Evolutionary conservation across 2,113 vertebrate genomes (phyloP), one percentile per base, ranked within the genome.

Genomic region (Gulo gulo): DNA sequence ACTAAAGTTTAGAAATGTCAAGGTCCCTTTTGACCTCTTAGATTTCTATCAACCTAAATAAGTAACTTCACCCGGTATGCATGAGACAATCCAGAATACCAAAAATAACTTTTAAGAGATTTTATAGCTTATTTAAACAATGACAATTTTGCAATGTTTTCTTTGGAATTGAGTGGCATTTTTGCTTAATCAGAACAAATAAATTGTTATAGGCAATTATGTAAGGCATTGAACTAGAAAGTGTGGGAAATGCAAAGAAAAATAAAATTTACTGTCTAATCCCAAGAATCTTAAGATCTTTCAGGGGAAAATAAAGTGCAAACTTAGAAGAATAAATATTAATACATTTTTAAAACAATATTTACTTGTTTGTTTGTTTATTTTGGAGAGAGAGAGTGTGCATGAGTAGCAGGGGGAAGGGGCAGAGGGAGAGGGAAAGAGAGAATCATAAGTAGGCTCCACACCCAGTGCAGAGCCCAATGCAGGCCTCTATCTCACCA

Each of bases 151-250:
- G 4, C 36, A 55, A 71, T 42, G 6, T 45, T 61, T 91, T 73
- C 73, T 42, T 82, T 34, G 39, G 50, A 78, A 87, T 6, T 61
- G 12, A 71, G 16, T 87, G 87, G 14, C 24, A 79, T 47, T 69
- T 96, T 88, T 83, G 86, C 50, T 63, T 63, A 63, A 82, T 34
- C n/a, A 71, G 61, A 94, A 86, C 26, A 94, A 87, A 73, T 21
- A 76, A 59, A 47, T 34, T 36, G 24, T 55, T 65, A 76, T 4
- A 78, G n/a, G 34, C 39, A 87, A 90, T 83, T 78, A 69, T 5
- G 2, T 42, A 83, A 83, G 47, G 31, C 29, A 59, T 9, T 50
- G 14, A 29, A 11, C 9, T 24, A 67, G 65, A 52, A 69, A 94
- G 59, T 83, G 23, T 47, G 21, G 39, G 7, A 59, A 31, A 91